Base-by-base conservation (phyloP, 1,140 invertebrate species). In the Cyclina sinensis region DNA sequence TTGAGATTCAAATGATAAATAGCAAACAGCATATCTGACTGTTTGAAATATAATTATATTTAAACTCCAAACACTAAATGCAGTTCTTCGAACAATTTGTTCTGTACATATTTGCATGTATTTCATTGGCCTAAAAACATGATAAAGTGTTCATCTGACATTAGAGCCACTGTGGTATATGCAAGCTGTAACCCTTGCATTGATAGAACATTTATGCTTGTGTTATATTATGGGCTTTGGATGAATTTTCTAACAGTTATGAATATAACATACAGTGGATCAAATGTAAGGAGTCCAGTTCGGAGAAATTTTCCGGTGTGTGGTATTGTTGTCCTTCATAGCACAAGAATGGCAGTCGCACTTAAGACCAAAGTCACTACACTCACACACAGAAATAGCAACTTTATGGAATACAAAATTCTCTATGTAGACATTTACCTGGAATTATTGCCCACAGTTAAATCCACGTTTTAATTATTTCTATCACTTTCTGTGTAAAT, bases 241-340 rank as follows among this genome's bases (percentile, higher is more conserved):
- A 85, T 27, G n/a, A 85, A 85, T 43, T 85, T 85, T 39, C 83
- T 59, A 0, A 46, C 51, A 12, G 83, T 54, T 11, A 59, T 43
- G 12, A 32, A n/a, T 46, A 27, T 43, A 11, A 85, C 51, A 43
- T 70, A 85, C 18, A 85, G 18, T 32, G 27, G 30, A 43, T 85
- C 83, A 70, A 85, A 74, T 18, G 30, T 37, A n/a, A 85, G 30
- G 2, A 85, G 48, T 24, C 43, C 83, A n/a, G 68, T 74, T 1
- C 48, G 48, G 16, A 85, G 51, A 43, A 54, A 85, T 27, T 73
- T 85, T n/a, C 43, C 70, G 0, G 59, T 27, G n/a, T 65, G 30
- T 65, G 59, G 59, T 30, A 65, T 65, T 16, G 7, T 65, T n/a
- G 68, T 74, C 68, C 83, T 24, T 18, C 37, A 27, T 24, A 85